Conservation (phyloP, 2,113 vertebrate species). For the Atractosteus spatula region DNA sequence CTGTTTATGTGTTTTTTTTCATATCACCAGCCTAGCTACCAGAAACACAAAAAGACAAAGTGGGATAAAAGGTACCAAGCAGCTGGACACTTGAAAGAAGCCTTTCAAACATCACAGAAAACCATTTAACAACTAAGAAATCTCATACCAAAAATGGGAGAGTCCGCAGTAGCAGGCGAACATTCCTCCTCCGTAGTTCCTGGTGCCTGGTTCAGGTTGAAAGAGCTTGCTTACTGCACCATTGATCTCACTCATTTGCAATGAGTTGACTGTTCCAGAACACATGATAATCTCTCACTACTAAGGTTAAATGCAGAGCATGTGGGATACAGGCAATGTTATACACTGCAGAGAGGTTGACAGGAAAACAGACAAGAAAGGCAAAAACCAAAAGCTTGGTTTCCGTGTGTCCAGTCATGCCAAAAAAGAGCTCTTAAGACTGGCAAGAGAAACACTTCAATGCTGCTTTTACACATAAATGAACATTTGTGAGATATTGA, state of each 20-base stretch:
- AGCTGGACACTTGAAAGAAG: too few relatives aligned
- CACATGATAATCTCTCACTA: neutral
- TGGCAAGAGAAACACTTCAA: too few relatives aligned
- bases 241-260: slow-evolving; percentile 5
- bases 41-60: too few relatives aligned
- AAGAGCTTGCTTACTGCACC: slow-evolving; percentile 3
- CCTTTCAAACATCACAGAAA: too few relatives aligned
- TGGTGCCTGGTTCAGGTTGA: neutral
- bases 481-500: neutral
- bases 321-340: neutral
- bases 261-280: slow-evolving; percentile 2
- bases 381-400: neutral
- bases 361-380: neutral
- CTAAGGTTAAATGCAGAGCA: neutral
- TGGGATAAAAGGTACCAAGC: too few relatives aligned
- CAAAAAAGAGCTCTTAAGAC: too few relatives aligned
- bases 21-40: too few relatives aligned
- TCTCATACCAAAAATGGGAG: neutral
- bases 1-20: too few relatives aligned
- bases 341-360: neutral
- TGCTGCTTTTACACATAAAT: too few relatives aligned
- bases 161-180: neutral
- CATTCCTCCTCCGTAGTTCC: neutral
- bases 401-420: too few relatives aligned
- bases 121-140: neutral